Percentiles rank a stretch among this genome's conserved stretches.
These are phyloP conservation scores for Rousettus leschenaultii DNA, from an alignment of 2,113 vertebrate species.

Conservation along the genomic window DNA sequence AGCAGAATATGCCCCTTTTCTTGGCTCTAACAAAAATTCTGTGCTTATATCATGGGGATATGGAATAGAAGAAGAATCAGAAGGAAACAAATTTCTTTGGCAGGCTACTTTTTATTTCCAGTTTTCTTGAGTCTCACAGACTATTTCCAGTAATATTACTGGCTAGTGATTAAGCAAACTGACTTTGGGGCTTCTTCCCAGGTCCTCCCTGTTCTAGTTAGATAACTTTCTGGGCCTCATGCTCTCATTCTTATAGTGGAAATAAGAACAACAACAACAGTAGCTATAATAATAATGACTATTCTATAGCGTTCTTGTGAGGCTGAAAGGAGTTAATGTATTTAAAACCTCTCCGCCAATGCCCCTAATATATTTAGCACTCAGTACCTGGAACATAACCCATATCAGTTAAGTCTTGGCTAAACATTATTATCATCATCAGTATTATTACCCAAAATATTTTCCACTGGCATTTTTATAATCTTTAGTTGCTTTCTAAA, in stretches of 20 bases:
- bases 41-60: not conserved
- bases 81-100: not conserved
- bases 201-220: fast-evolving
- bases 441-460: not conserved
- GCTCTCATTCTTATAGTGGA: not conserved
- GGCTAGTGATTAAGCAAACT: not conserved
- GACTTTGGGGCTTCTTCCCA: not conserved
- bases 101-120: not conserved
- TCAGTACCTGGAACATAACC: not conserved
- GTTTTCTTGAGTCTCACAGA: not conserved
- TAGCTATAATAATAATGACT: not conserved
- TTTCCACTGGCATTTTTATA: not conserved
- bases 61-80: not conserved
- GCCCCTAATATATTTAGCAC: not conserved
- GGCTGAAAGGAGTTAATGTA: not conserved
- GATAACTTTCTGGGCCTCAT: not conserved
- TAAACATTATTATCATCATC: not conserved
- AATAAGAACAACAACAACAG: not conserved
- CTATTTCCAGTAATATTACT: not conserved
- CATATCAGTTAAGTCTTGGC: not conserved
- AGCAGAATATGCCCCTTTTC: not conserved
- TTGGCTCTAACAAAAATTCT: not conserved
- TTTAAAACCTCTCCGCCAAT: not conserved
- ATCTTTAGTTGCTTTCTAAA: not conserved
- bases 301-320: not conserved